phyloP scores from a whole-genome alignment of 2,888 invertebrate species.

The Rhamphomyia laevipes region DNA sequence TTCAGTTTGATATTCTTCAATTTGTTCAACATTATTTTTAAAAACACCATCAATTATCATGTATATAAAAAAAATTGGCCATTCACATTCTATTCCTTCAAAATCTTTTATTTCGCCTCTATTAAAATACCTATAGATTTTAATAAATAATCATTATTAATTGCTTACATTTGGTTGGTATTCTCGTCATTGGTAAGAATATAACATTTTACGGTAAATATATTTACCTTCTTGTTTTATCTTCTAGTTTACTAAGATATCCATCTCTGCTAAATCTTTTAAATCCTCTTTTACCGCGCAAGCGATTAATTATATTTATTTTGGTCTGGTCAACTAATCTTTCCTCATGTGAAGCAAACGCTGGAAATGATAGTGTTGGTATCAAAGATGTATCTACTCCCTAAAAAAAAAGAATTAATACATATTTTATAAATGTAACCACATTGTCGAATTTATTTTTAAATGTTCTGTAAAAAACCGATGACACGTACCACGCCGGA shows the following conservation, averaged over 20 bases:
- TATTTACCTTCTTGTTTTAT: constrained; percentile 48
- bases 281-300: constrained; percentile 86
- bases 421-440: not conserved
- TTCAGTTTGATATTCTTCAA: constrained; percentile 81
- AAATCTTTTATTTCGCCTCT: constrained; percentile 91
- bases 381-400: constrained; percentile 88
- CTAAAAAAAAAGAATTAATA: constrained; percentile 39
- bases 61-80: constrained; percentile 92
- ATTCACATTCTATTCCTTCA: constrained; percentile 93
- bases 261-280: constrained; percentile 93
- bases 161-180: not conserved
- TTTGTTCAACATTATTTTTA: constrained; percentile 74
- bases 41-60: constrained; percentile 96
- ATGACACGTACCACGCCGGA: not conserved
- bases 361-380: constrained; percentile 92
- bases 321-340: constrained; percentile 77
- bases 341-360: constrained; percentile 95
- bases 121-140: constrained; percentile 55
- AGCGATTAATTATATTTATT: constrained; percentile 63
- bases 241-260: constrained; percentile 79
- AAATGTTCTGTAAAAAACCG: not conserved
- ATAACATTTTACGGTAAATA: not conserved
- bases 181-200: not conserved
- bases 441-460: too few species aligned
- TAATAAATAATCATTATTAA: not conserved